Percentiles rank a stretch among this genome's conserved stretches.
Evolutionary conservation across 2,797 vertebrate species (phyloP).

Genomic region (Spea hammondii): DNA sequence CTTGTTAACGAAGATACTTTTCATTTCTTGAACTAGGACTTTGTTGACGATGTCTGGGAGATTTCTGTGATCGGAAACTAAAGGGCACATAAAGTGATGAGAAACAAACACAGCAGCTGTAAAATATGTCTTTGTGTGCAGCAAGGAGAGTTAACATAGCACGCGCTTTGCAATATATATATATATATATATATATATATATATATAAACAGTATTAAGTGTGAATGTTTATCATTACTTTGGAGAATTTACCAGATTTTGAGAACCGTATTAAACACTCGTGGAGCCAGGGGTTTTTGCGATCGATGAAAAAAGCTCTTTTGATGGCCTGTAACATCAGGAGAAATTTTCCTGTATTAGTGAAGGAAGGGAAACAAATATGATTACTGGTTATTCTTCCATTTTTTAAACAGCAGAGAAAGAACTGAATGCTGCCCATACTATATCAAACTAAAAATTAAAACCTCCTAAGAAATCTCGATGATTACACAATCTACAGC

Average conservation of each 20-base stretch:
- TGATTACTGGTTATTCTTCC: too few relatives aligned
- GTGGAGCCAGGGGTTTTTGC: conserved; percentile 73
- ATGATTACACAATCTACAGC: too few relatives aligned
- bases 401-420: too few relatives aligned
- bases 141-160: too few relatives aligned
- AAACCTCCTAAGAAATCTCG: too few relatives aligned
- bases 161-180: too few relatives aligned
- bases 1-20: conserved; percentile 74
- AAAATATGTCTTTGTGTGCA: too few relatives aligned
- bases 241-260: conserved; percentile 68
- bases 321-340: conserved; percentile 77
- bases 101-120: not conserved
- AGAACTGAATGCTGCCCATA: too few relatives aligned
- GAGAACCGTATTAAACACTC: conserved; percentile 78
- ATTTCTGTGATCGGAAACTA: conserved; percentile 73
- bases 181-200: too few relatives aligned
- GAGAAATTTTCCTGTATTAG: conserved; percentile 71
- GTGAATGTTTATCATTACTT: not conserved
- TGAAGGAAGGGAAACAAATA: conserved; percentile 27
- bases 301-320: conserved; percentile 73
- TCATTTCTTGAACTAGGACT: conserved; percentile 75
- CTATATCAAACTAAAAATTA: too few relatives aligned
- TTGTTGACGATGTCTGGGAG: conserved; percentile 73
- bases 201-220: not conserved
- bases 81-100: conserved; percentile 26